phyloP scores from a whole-genome alignment of 23 tunicate species.

The Ascidia mentula region DNA sequence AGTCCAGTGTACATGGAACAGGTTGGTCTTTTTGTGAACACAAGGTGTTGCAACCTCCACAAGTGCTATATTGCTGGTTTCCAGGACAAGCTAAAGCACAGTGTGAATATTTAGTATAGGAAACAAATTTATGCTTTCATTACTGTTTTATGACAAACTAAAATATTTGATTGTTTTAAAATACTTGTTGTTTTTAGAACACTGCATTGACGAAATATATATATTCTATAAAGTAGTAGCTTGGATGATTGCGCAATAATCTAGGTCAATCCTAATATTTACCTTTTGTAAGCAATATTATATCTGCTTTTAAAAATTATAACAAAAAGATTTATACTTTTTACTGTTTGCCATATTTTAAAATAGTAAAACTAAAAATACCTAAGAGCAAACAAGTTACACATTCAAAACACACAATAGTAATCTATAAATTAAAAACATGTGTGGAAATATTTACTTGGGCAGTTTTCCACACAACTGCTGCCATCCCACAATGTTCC shows the following conservation, averaged over 20 bases:
- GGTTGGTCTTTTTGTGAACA: background rate
- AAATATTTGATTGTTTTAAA: no score
- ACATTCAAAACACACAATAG: background rate
- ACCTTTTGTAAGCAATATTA: no score
- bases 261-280: background rate
- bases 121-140: background rate
- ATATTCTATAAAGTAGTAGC: no score
- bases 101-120: background rate
- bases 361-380: no score
- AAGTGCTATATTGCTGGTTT: slow-evolving; percentile 10
- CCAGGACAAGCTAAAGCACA: slow-evolving; percentile 12
- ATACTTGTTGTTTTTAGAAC: no score
- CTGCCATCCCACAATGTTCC: slow-evolving; percentile 16
- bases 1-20: background rate
- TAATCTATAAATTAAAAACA: background rate
- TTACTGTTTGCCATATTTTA: no score
- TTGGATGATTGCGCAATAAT: background rate
- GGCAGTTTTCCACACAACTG: slow-evolving; percentile 32
- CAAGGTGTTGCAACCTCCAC: background rate
- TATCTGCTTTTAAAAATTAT: no score
- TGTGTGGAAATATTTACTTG: background rate
- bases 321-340: no score
- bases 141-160: no score
- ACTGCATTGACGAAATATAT: no score
- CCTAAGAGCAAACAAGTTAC: background rate